A percentile compares a stretch with the other conserved stretches of the same genome.
phyloP scores from a whole-genome alignment of 2,797 vertebrate species.

The Anguilla obscura region DNA sequence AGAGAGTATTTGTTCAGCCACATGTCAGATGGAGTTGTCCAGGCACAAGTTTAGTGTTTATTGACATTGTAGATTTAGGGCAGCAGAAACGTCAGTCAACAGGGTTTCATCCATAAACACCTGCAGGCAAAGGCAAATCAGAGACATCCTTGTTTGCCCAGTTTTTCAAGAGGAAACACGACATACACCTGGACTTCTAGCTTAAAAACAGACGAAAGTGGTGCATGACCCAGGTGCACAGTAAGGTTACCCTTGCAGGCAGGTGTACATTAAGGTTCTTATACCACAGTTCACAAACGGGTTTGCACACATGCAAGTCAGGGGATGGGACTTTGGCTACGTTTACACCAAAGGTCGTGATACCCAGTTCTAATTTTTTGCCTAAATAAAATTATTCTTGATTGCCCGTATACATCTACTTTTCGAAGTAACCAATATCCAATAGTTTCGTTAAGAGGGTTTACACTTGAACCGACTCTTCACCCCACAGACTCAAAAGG shows the following conservation, averaged over 20 bases:
- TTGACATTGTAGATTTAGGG: not conserved
- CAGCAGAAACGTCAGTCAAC: not conserved
- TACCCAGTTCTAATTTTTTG: no score
- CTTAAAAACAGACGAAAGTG: not conserved
- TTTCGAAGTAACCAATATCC: no score
- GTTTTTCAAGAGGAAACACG: not conserved
- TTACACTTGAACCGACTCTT: no score
- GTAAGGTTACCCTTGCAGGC: not conserved
- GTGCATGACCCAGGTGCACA: not conserved
- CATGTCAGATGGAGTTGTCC: not conserved
- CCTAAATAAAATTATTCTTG: no score
- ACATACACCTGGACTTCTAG: not conserved
- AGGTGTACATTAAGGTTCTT: not conserved
- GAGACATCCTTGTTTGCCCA: not conserved
- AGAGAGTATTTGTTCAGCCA: conserved; percentile 7
- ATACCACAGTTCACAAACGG: no score
- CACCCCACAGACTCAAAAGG: no score
- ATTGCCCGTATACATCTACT: no score
- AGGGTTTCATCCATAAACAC: not conserved
- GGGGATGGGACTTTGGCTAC: no score
- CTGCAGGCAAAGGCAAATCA: not conserved
- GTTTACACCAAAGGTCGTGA: no score
- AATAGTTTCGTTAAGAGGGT: no score
- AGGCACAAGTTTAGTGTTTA: conserved; percentile 1
- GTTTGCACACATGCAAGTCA: no score